Conservation (phyloP, 1,140 invertebrate genomes). For the Diorhabda carinulata region DNA sequence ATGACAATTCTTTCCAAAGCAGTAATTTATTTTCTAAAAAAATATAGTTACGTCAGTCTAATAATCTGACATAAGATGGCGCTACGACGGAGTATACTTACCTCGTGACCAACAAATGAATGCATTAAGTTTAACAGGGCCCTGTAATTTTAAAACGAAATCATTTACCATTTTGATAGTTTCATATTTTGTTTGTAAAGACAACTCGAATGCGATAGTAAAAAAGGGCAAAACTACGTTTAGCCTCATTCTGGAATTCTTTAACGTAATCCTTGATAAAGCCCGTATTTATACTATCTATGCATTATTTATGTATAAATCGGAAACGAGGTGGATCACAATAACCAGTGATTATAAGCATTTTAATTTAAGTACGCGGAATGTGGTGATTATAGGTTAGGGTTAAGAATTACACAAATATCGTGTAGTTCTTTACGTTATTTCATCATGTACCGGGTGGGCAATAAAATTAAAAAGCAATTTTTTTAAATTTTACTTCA, state of each 20-base stretch:
- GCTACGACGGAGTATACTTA: neutral
- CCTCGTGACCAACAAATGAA: conserved; percentile 11
- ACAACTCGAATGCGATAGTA: conserved; percentile 3
- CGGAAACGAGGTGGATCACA: neutral
- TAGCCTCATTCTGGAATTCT: no score
- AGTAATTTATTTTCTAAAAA: conserved; percentile 9
- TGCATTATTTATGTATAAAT: neutral
- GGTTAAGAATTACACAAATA: no score
- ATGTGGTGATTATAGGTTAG: no score
- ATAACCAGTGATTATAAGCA: no score
- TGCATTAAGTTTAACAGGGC: conserved; percentile 6
- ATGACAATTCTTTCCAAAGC: conserved; percentile 5
- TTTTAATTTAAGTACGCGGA: no score
- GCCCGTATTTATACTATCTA: neutral
- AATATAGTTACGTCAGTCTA: neutral
- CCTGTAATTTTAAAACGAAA: conserved; percentile 15
- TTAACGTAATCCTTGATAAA: no score
- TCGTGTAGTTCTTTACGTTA: no score
- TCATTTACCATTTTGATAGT: conserved; percentile 13
- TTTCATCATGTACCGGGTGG: no score
- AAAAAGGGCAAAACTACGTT: neutral
- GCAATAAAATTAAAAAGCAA: no score
- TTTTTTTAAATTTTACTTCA: no score
- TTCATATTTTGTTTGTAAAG: conserved; percentile 4
- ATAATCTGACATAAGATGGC: neutral